Evolutionary conservation across 1,140 invertebrate species (phyloP).

Genomic region (Bombyx mandarina): DNA sequence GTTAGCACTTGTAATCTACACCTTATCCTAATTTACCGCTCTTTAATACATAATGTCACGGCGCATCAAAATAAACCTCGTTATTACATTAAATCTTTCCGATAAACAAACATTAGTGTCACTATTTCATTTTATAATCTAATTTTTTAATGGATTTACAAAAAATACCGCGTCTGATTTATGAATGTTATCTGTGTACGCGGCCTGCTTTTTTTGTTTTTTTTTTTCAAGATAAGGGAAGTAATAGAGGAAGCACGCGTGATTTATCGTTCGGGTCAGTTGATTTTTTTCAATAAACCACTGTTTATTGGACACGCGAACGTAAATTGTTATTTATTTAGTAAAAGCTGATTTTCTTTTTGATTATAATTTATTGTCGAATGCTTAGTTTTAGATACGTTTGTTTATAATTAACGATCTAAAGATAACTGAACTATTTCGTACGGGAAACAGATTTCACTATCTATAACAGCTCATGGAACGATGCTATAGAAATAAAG

Average conservation of each 20-base stretch:
- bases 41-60: constrained; percentile 7
- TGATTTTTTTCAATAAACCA: constrained; percentile 8
- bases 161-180: constrained; percentile 5
- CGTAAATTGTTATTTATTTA: neutral
- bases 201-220: constrained; percentile 5
- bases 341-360: no score
- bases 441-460: no score
- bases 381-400: no score
- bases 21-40: no score
- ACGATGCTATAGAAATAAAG: no score
- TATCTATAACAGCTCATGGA: no score
- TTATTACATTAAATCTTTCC: constrained; percentile 5
- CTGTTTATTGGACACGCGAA: constrained; percentile 3
- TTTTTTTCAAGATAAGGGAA: constrained; percentile 7
- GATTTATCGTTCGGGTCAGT: constrained; percentile 9
- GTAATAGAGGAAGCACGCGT: constrained; percentile 9
- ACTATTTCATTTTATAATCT: constrained; percentile 8
- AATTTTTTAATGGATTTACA: constrained; percentile 7
- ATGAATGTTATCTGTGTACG: constrained; percentile 6
- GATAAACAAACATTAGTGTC: constrained; percentile 6
- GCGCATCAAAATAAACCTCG: constrained; percentile 5
- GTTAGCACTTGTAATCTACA: no score
- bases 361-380: no score
- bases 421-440: no score
- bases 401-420: no score